phyloP scores from a whole-genome alignment of 1,140 invertebrate species.

The Drosophila suzukii region DNA sequence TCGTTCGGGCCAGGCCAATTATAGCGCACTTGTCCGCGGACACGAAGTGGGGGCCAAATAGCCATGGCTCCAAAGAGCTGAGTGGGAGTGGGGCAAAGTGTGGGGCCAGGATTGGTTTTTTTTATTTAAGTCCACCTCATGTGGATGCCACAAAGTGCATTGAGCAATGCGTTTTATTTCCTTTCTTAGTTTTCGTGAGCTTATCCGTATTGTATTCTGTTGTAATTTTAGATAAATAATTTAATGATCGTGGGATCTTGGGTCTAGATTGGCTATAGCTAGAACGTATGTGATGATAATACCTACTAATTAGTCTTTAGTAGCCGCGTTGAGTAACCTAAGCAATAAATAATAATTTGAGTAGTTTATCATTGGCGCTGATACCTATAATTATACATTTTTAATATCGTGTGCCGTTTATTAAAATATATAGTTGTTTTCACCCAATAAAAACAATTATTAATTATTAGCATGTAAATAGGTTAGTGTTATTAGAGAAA shows the following conservation, averaged over 20 bases:
- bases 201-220: background rate
- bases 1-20: constrained; percentile 69
- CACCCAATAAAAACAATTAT: too few relatives aligned
- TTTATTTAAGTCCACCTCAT: constrained; percentile 15
- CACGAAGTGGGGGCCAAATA: constrained; percentile 42
- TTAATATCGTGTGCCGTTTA: background rate
- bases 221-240: background rate
- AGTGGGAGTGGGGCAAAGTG: constrained; percentile 26
- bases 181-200: constrained; percentile 3
- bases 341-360: background rate
- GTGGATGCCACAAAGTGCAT: constrained; percentile 37
- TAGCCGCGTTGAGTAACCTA: background rate
- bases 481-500: too few relatives aligned
- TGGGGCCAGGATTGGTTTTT: constrained; percentile 19
- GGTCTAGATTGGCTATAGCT: constrained; percentile 1
- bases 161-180: constrained; percentile 11
- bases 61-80: constrained; percentile 38
- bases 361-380: background rate
- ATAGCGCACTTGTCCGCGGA: constrained; percentile 74
- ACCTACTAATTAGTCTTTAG: background rate
- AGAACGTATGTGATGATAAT: too few relatives aligned
- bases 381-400: background rate
- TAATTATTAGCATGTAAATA: too few relatives aligned
- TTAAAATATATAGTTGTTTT: background rate
- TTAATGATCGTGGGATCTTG: background rate